phyloP scores from a whole-genome alignment of 2,797 vertebrate species.

The Xiphophorus birchmanni region DNA sequence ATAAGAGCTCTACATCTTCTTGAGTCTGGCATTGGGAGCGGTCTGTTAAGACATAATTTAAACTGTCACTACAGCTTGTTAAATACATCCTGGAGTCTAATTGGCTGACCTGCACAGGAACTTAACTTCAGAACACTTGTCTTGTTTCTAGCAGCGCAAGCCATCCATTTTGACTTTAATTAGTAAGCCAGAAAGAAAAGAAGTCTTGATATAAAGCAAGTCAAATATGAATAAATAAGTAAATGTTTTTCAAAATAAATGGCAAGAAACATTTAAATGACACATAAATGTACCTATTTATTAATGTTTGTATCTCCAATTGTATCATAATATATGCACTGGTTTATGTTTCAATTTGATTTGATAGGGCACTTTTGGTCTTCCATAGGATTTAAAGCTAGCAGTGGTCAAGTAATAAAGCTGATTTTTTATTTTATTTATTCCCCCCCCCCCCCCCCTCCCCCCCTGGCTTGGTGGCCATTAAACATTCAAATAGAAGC shows the following conservation, averaged over 20 bases:
- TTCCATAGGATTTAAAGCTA: neutral
- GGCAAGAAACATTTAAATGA: neutral
- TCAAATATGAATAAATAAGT: neutral
- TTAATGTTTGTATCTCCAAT: neutral
- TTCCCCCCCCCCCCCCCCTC: fast-evolving
- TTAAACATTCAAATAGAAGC: slow-evolving; percentile 44
- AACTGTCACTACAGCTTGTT: neutral
- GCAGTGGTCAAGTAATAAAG: neutral
- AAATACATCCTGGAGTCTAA: neutral
- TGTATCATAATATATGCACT: neutral
- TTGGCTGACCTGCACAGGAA: neutral
- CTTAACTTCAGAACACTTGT: neutral
- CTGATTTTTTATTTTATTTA: neutral
- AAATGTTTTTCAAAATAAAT: neutral
- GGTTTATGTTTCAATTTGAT: neutral
- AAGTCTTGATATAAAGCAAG: neutral
- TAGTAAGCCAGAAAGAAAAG: neutral
- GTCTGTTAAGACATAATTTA: neutral
- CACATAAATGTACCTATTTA: neutral
- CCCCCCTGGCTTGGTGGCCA: slow-evolving; percentile 19
- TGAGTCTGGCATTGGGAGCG: neutral
- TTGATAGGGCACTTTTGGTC: neutral
- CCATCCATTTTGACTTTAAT: neutral
- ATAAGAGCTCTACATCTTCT: neutral
- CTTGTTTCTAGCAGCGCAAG: neutral